These are phyloP conservation scores for Zygogramma bicolorata DNA, from an alignment of 2,888 invertebrate species.

Conservation along the genomic window DNA sequence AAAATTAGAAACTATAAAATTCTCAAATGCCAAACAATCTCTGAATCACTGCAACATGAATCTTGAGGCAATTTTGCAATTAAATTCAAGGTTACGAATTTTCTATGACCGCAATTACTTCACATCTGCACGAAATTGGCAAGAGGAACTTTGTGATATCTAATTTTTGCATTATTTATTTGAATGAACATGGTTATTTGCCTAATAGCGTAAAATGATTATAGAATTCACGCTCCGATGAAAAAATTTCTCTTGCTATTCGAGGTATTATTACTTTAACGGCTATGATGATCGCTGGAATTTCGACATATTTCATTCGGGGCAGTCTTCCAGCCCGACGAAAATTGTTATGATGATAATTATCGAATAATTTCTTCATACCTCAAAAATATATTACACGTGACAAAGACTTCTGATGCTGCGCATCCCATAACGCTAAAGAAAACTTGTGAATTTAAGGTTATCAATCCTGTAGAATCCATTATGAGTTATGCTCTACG, in stretches of 20 bases:
- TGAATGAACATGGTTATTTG: slow-evolving; percentile 35
- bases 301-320: slow-evolving; percentile 8
- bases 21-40: slow-evolving; percentile 60
- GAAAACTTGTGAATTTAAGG: too few relatives aligned
- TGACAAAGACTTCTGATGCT: too few relatives aligned
- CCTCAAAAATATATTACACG: too few relatives aligned
- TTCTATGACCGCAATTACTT: slow-evolving; percentile 57
- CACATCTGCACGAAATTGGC: slow-evolving; percentile 40
- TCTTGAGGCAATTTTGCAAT: slow-evolving; percentile 59
- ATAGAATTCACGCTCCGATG: slow-evolving; percentile 37
- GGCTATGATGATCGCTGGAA: slow-evolving; percentile 18
- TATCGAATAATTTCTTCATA: too few relatives aligned
- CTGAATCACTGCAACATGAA: slow-evolving; percentile 55
- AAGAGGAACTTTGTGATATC: slow-evolving; percentile 34
- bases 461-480: too few relatives aligned
- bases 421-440: too few relatives aligned
- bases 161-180: slow-evolving; percentile 29
- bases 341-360: too few relatives aligned
- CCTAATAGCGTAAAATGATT: slow-evolving; percentile 37
- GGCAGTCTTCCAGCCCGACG: background rate
- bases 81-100: slow-evolving; percentile 61
- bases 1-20: slow-evolving; percentile 60
- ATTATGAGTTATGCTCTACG: too few relatives aligned
- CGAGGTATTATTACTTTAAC: slow-evolving; percentile 37
- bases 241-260: slow-evolving; percentile 40